phyloP scores from a whole-genome alignment of 2,888 invertebrate species.

The Aplocera efformata region DNA sequence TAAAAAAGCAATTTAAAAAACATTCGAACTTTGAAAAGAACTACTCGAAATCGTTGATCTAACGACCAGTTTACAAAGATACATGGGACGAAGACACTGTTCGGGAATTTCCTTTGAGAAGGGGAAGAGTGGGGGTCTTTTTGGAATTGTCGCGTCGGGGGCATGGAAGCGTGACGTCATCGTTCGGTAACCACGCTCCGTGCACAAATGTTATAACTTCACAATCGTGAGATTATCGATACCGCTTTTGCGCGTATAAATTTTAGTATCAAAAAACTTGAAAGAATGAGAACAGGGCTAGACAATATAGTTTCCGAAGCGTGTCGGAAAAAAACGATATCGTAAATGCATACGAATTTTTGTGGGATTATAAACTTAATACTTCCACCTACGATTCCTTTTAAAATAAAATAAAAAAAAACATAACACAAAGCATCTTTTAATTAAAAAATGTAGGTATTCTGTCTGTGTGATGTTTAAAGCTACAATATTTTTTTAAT shows the following conservation, averaged over 20 bases:
- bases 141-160: slow-evolving; percentile 36
- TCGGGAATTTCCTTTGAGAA: slow-evolving; percentile 29
- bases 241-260: slow-evolving; percentile 24
- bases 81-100: slow-evolving; percentile 24
- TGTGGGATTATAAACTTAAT: too few species aligned
- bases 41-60: slow-evolving; percentile 40
- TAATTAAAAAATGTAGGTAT: too few species aligned
- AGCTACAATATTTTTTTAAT: too few species aligned
- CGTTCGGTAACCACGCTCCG: slow-evolving; percentile 69
- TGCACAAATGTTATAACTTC: slow-evolving; percentile 48
- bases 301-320: too few species aligned
- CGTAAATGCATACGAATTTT: too few species aligned
- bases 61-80: slow-evolving; percentile 37
- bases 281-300: slow-evolving; percentile 1
- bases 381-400: too few species aligned
- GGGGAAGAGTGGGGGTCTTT: slow-evolving; percentile 37
- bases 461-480: too few species aligned
- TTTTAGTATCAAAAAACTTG: slow-evolving; percentile 20
- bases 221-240: slow-evolving; percentile 35
- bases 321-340: too few species aligned
- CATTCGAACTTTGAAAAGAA: slow-evolving; percentile 67
- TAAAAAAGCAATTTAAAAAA: slow-evolving; percentile 77
- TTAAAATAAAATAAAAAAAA: too few species aligned
- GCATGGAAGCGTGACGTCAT: slow-evolving; percentile 70
- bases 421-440: too few species aligned